Percentiles rank a stretch among this genome's conserved stretches.
Conservation (phyloP, 2,888 invertebrate genomes). For the Nomada ruficornis region DNA sequence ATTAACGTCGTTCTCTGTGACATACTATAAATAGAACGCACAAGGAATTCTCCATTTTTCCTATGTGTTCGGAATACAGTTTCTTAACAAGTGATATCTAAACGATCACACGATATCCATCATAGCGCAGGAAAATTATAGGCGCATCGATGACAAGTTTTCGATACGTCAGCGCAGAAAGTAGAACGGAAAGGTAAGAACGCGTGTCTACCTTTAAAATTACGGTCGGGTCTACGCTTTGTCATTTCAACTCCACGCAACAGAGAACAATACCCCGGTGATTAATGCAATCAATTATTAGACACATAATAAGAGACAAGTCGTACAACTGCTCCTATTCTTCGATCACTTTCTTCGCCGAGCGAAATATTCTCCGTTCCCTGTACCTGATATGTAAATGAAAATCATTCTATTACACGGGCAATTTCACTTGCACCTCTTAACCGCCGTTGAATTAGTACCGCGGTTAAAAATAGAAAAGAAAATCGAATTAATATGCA, state of each 20-base stretch:
- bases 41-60: not conserved
- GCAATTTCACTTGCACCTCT: conserved; percentile 26
- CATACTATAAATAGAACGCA: not conserved
- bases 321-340: not conserved
- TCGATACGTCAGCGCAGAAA: conserved; percentile 37
- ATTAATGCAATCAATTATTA: conserved; percentile 60
- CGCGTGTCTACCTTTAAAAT: conserved; percentile 37
- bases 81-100: not conserved
- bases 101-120: not conserved
- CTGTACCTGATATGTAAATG: conserved; percentile 39
- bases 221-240: conserved; percentile 23
- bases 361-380: not conserved
- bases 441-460: not conserved
- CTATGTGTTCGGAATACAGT: not conserved
- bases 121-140: not conserved
- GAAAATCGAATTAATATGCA: conserved; percentile 19
- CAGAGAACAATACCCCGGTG: conserved; percentile 52
- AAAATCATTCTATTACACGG: conserved; percentile 41
- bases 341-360: conserved; percentile 20
- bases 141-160: conserved; percentile 44
- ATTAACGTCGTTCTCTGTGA: conserved; percentile 1
- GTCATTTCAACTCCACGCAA: conserved; percentile 48
- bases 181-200: conserved; percentile 46
- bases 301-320: conserved; percentile 15
- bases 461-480: not conserved